Conservation (phyloP, 2,888 invertebrate species). For the Plemyria rubiginata region DNA sequence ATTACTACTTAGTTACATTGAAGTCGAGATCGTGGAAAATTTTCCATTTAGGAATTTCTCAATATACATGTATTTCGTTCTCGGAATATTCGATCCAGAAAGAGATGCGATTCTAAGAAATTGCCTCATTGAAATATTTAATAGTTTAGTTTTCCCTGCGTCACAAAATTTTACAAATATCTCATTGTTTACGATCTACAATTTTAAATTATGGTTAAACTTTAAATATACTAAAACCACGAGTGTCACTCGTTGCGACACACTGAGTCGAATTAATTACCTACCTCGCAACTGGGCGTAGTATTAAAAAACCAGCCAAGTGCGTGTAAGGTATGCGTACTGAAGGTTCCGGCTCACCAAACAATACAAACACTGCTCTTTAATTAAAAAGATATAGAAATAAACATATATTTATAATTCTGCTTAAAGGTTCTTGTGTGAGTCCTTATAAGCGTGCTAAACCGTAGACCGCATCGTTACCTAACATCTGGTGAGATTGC, state of each 20-base stretch:
- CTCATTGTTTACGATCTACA: slow-evolving; percentile 9
- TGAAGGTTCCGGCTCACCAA: neutral
- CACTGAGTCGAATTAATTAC: slow-evolving; percentile 83
- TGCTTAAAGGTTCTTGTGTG: too few relatives aligned
- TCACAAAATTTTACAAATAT: neutral
- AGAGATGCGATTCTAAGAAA: too few relatives aligned
- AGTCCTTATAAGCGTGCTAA: too few relatives aligned
- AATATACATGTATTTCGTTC: neutral
- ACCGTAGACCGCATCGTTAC: too few relatives aligned
- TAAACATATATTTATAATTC: too few relatives aligned
- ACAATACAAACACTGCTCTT: neutral
- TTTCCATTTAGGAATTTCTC: neutral
- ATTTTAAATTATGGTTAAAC: slow-evolving; percentile 42
- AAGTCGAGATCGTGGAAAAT: too few relatives aligned
- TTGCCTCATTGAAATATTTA: too few relatives aligned
- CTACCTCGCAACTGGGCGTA: slow-evolving; percentile 82
- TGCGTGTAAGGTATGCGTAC: neutral
- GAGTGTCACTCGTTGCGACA: slow-evolving; percentile 79
- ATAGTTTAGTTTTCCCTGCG: too few relatives aligned
- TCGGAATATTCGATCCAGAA: neutral
- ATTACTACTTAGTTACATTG: too few relatives aligned
- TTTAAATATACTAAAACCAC: slow-evolving; percentile 66
- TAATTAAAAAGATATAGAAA: too few relatives aligned
- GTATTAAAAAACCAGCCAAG: slow-evolving; percentile 66
- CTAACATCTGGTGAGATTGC: too few relatives aligned